Conservation (phyloP, 2,797 vertebrate species). For the Pachyuromys duprasi region DNA sequence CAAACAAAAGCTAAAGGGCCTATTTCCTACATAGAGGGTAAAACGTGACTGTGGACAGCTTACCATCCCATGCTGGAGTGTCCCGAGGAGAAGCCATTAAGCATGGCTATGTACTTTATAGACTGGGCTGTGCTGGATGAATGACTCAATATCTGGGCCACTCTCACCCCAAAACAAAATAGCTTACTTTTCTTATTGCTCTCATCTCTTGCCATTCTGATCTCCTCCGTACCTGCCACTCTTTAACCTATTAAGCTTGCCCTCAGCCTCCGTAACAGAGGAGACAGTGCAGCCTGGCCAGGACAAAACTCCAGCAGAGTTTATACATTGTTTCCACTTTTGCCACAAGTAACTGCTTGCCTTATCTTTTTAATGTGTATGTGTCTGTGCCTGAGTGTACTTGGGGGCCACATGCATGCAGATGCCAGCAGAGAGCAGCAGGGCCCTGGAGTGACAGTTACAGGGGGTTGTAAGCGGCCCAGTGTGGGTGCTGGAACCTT, state of each 20-base stretch:
- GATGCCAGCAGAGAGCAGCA: neutral
- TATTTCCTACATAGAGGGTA: neutral
- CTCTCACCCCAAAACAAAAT: neutral
- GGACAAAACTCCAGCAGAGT: neutral
- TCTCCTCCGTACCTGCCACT: neutral
- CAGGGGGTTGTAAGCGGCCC: neutral
- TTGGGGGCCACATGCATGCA: neutral
- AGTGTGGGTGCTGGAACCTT: neutral
- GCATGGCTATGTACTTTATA: neutral
- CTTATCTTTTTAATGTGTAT: neutral
- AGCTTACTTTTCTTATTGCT: neutral
- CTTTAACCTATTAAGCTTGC: neutral
- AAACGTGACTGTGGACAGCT: neutral
- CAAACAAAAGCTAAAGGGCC: neutral
- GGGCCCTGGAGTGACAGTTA: neutral
- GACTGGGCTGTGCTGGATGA: neutral
- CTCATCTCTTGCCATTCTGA: neutral
- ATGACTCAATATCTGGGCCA: neutral
- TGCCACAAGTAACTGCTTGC: neutral
- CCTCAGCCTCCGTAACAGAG: neutral
- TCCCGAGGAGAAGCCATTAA: neutral
- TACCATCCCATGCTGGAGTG: neutral
- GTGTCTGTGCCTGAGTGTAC: neutral
- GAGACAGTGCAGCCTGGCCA: fast-evolving
- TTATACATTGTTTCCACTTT: neutral